These are phyloP conservation scores for Aix galericulata DNA, from an alignment of 2,113 vertebrate genomes.

Conservation along the genomic window DNA sequence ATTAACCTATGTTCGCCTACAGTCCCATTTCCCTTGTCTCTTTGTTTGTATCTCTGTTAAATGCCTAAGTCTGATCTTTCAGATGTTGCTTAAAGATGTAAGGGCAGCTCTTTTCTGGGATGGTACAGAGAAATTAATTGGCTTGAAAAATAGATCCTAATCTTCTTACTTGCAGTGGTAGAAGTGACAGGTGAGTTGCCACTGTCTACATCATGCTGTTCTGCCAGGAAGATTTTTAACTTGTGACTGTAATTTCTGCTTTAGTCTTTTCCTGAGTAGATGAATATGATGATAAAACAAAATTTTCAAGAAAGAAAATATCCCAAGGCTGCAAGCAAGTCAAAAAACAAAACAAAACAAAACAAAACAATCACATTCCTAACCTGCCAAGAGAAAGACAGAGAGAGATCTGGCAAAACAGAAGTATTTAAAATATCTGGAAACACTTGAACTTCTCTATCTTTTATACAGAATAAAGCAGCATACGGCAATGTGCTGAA, in stretches of 20 bases:
- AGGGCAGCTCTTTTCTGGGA: background rate
- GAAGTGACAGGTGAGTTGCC: background rate
- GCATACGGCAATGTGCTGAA: slow-evolving; percentile 45
- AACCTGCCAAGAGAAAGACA: background rate
- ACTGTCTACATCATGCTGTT: background rate
- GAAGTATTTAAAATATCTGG: background rate
- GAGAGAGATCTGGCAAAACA: background rate
- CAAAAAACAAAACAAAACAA: background rate
- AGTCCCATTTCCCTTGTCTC: background rate
- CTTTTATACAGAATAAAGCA: background rate
- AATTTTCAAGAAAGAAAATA: background rate
- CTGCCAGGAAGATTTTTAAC: background rate
- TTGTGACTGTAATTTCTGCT: background rate
- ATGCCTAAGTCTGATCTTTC: background rate
- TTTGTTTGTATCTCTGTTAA: background rate
- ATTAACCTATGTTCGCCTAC: background rate
- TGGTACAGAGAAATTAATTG: background rate
- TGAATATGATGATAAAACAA: background rate
- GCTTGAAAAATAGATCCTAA: background rate
- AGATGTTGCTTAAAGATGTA: background rate
- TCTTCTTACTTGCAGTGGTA: background rate
- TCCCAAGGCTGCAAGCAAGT: background rate
- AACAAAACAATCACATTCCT: background rate
- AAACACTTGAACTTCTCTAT: background rate
- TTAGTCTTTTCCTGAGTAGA: background rate